Base-by-base conservation (phyloP, 1,140 invertebrate genomes). In the Cotesia typhae region DNA sequence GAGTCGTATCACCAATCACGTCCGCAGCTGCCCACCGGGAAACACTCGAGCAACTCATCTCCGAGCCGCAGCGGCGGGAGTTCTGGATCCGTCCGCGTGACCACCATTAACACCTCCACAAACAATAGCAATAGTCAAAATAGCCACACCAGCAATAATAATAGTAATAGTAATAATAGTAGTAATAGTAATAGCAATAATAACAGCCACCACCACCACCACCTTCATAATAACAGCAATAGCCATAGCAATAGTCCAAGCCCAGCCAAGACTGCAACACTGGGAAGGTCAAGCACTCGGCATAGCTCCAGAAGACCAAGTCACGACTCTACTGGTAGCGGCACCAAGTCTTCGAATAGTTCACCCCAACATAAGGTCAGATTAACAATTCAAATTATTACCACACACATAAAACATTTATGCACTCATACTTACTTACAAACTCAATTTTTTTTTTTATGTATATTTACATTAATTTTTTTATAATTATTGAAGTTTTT, bases 301-400 rank as follows among this genome's bases (percentile, higher is more conserved):
- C 83, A 85, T 67, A 81, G 77, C 57, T 85, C 83, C 0, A 80
- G 85, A 70, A 78, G 84, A 71, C 81, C 81, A 3, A 85, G 80
- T 79, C 83, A 82, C 69, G 85, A 85, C 52, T 82, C 83, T 1
- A 83, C 76, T 65, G 80, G 77, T 52, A 80, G 78, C 61, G 81
- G 82, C 53, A 83, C 78, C 14, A 87, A 87, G 70, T 87, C 84
- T 47, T 74, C 75, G 55, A 83, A 83, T 72, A 75, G 81, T 68
- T 87, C 85, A 37, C 83, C 84, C 60, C 85, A 87, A 59, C 85
- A 87, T 70, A 87, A 87, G 80, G 85, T 87, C 74, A 75, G 47
- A 65, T 47, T 47, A 47, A 35, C 69, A 63, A 53, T 67, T 55
- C 66, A 67, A 67, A 67, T 53, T 7, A 17, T 65, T 51, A 10